phyloP scores from a whole-genome alignment of 2,797 vertebrate genomes.

The Loriculus beryllinus region DNA sequence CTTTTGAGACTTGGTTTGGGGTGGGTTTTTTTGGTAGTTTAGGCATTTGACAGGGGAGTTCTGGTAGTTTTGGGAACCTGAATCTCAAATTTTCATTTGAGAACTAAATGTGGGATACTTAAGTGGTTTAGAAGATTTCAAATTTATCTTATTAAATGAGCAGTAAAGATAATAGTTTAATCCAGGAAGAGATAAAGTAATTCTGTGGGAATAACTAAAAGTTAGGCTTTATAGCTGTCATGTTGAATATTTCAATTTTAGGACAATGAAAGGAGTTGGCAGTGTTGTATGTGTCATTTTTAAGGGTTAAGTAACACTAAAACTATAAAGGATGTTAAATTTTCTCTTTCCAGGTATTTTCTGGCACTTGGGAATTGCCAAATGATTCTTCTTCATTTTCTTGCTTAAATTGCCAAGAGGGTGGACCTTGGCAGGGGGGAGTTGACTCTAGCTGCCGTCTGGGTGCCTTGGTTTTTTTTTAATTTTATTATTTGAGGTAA shows the following conservation, averaged over 20 bases:
- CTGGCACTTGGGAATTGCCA: not conserved
- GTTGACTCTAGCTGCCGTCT: not conserved
- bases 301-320: not conserved
- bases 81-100: not conserved
- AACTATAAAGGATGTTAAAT: not conserved
- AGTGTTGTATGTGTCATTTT: not conserved
- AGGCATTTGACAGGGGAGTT: not conserved
- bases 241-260: not conserved
- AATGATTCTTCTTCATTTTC: not conserved
- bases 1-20: fast-evolving
- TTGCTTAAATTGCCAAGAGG: not conserved
- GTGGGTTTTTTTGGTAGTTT: not conserved
- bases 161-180: not conserved
- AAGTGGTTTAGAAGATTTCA: not conserved
- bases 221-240: not conserved
- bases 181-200: not conserved
- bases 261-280: not conserved
- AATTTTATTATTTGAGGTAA: not conserved
- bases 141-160: not conserved
- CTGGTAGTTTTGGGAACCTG: not conserved
- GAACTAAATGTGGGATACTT: not conserved
- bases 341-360: not conserved
- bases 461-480: fast-evolving
- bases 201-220: not conserved
- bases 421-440: not conserved